Evolutionary conservation across 2,113 vertebrate species (phyloP).

Genomic region (Onychostruthus taczanowskii): DNA sequence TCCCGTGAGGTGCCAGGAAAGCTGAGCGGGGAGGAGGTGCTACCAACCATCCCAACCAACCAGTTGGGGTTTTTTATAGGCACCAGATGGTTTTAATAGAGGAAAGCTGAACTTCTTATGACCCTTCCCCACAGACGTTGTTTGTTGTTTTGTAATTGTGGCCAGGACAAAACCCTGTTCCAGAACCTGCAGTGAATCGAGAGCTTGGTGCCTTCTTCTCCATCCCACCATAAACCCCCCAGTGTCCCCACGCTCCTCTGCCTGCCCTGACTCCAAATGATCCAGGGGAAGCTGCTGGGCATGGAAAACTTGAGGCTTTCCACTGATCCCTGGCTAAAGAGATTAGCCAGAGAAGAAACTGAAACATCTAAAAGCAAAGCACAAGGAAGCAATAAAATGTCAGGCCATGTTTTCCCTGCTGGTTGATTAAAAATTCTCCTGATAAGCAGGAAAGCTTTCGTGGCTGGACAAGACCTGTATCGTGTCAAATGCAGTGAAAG

Average conservation of each 20-base stretch:
- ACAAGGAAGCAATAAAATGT: slow-evolving; percentile 44
- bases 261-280: background rate
- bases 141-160: slow-evolving; percentile 61
- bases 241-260: background rate
- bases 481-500: slow-evolving; percentile 47
- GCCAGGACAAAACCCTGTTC: slow-evolving; percentile 43
- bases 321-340: background rate
- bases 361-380: background rate
- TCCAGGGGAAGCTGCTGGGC: background rate
- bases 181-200: slow-evolving; percentile 31
- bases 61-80: slow-evolving; percentile 45
- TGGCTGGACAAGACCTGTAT: slow-evolving; percentile 39
- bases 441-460: slow-evolving; percentile 56
- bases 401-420: background rate
- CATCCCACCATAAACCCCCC: background rate
- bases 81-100: slow-evolving; percentile 67
- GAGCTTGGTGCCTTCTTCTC: slow-evolving; percentile 14
- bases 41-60: slow-evolving; percentile 37
- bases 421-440: slow-evolving; percentile 41
- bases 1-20: background rate
- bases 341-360: background rate
- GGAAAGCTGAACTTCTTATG: slow-evolving; percentile 61
- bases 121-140: slow-evolving; percentile 57
- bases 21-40: background rate
- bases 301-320: slow-evolving; percentile 22